Base-by-base conservation (phyloP, 2,113 vertebrate genomes). In the Phylloscopus whistleri region DNA sequence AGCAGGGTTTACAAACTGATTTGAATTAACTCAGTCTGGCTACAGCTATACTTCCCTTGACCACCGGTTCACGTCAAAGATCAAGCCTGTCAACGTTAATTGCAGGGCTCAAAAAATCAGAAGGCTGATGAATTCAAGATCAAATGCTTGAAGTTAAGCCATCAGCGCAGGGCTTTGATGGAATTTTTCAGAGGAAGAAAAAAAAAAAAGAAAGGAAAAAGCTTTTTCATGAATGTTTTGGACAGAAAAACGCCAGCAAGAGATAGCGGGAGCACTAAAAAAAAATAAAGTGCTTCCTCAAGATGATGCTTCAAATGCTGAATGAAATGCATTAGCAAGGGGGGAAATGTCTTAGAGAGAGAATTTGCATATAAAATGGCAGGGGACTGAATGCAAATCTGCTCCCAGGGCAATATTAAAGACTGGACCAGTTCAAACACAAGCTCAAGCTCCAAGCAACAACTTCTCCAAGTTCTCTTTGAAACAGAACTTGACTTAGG, bases 291-390 rank as follows among this genome's bases (percentile, higher is more conserved):
- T 37, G 53, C 33, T 78, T 62, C 48, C 55, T 69, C 37, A n/a
- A 49, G 78, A 84, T 14, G 55, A 70, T 85, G 63, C 67, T 96
- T 91, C 68, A 88, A 91, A 95, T 63, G 87, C 51, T 84, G 39
- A 13, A n/a, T 31, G 39, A 63, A 87, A 18, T 58, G 17, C 43
- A n/a, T 63, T 21, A 55, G 44, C 58, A 62, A 92, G 60, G 33
- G 64, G 30, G 9, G 41, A 93, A 92, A 72, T 68, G 91, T 87
- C 81, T 87, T 23, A 27, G 8, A 64, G 64, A 56, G 31, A 17
- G 39, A 22, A 93, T 94, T 91, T 96, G 77, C 89, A 96, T 90
- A 85, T 39, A 75, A 89, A 97, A 90, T 60, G 39, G 44, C 81
- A 88, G 43, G 28, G 62, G 56, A 91, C 74, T 28, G 48, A 84